Base-by-base conservation (phyloP, 2,888 invertebrate genomes). In the Noctua comes region DNA sequence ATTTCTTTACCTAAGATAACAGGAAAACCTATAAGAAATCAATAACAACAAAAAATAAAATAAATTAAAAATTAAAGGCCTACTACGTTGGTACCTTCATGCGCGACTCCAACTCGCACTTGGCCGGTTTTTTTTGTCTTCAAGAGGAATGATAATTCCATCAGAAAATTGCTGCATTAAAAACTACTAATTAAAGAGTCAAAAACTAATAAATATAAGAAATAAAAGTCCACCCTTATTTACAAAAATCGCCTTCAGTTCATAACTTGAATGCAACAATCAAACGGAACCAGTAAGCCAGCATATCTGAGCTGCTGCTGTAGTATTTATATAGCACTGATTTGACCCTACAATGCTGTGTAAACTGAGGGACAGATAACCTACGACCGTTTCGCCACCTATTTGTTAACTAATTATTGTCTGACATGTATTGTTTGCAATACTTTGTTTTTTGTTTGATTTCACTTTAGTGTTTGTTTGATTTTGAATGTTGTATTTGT, bases 261-360 rank as follows among this genome's bases (percentile, higher is more conserved):
- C 66, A 31, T 88, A 64, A 82, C 85, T 90, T 91, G 68, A 2
- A 51, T 74, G 57, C 43, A 66, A 73, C 84, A 84, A 88, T 83
- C 80, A 85, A 87, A 86, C 84, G 76, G 80, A 86, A 86, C 75
- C 88, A 88, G 87, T 90, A 91, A 91, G 86, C 89, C 84, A 88
- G 86, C 88, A 90, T 93, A 93, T 94, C 93, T 90, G 89, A 90
- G 91, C 91, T 88, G 88, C 91, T 88, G 88, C 88, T 86, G 91
- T 91, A 92, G 91, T 95, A 94, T 95, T 95, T 95, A 93, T 94
- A 90, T 91, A 93, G 91, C 93, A 88, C 92, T 94, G 95, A 95
- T 95, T 95, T 94, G 90, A 89, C 83, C 77, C 90, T 91, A 93
- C 93, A 93, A 92, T 91, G 89, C 92, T 92, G 91, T 91, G 92